Evolutionary conservation across 2,888 invertebrate species (phyloP).

Genomic region (Synergus umbraculus): DNA sequence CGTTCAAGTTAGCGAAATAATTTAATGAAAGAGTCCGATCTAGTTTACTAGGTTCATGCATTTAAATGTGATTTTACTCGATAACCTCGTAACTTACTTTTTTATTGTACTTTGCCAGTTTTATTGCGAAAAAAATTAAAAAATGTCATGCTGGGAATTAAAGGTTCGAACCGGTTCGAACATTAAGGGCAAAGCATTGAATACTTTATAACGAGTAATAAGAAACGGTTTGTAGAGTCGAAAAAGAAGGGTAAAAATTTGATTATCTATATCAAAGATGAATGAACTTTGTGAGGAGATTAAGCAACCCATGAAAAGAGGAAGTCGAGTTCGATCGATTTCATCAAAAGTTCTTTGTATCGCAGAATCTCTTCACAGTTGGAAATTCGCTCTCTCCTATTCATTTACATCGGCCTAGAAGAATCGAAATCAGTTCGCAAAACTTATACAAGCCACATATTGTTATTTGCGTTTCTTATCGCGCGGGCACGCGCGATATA

Average conservation of each 20-base stretch:
- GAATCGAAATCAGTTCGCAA: constrained; percentile 32
- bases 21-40: background rate
- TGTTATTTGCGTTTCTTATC: constrained; percentile 35
- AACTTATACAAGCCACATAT: constrained; percentile 29
- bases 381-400: constrained; percentile 25
- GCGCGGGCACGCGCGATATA: constrained; percentile 53
- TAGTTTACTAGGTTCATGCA: background rate
- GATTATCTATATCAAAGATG: background rate
- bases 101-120: background rate
- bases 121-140: background rate
- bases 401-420: background rate
- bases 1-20: constrained; percentile 18
- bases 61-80: background rate
- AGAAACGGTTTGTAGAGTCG: background rate
- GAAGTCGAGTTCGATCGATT: constrained; percentile 10
- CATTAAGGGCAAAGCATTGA: too few relatives aligned
- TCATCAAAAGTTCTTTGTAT: constrained; percentile 11
- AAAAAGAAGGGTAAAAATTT: background rate
- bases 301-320: background rate
- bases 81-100: background rate
- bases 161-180: too few relatives aligned
- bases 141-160: too few relatives aligned
- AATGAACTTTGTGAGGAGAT: constrained; percentile 1
- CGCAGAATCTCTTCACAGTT: constrained; percentile 8
- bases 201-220: too few relatives aligned